A percentile compares a stretch with the other conserved stretches of the same genome.
These are phyloP conservation scores for Apomyelois bistriatella DNA, from an alignment of 2,888 invertebrate genomes.

Conservation along the genomic window DNA sequence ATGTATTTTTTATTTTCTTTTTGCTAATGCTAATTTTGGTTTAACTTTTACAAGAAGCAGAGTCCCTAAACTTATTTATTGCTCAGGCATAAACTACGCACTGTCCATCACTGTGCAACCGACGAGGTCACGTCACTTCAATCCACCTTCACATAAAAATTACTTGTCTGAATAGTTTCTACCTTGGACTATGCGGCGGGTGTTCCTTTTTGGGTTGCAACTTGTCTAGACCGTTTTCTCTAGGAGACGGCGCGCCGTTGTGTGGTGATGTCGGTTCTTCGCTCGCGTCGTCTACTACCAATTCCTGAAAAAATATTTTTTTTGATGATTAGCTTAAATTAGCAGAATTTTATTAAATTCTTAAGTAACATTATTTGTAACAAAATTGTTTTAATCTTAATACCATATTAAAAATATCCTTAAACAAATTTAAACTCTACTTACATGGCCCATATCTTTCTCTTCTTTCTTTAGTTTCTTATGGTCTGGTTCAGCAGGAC, in stretches of 20 bases:
- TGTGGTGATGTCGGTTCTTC: conserved; percentile 93
- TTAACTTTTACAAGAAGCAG: too few relatives aligned
- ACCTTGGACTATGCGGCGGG: conserved; percentile 84
- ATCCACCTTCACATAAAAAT: neutral
- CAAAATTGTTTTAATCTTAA: neutral
- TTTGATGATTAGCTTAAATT: too few relatives aligned
- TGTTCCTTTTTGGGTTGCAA: conserved; percentile 88
- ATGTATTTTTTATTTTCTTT: too few relatives aligned
- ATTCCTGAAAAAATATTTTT: conserved; percentile 92
- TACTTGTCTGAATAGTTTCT: conserved; percentile 10
- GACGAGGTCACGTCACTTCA: neutral
- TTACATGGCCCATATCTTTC: conserved; percentile 89
- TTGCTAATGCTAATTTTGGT: too few relatives aligned
- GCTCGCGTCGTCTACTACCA: conserved; percentile 96
- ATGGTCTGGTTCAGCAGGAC: conserved; percentile 86
- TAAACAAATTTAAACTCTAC: conserved; percentile 42
- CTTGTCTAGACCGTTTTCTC: conserved; percentile 92
- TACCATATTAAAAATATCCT: too few relatives aligned
- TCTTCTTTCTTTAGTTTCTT: conserved; percentile 90
- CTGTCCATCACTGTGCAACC: too few relatives aligned
- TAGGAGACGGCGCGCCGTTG: conserved; percentile 92
- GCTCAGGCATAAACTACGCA: too few relatives aligned
- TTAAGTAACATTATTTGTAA: too few relatives aligned
- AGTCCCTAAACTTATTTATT: too few relatives aligned
- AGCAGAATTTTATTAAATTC: too few relatives aligned